Conservation (phyloP, 1,140 invertebrate genomes). For the Cydia pomonella region DNA sequence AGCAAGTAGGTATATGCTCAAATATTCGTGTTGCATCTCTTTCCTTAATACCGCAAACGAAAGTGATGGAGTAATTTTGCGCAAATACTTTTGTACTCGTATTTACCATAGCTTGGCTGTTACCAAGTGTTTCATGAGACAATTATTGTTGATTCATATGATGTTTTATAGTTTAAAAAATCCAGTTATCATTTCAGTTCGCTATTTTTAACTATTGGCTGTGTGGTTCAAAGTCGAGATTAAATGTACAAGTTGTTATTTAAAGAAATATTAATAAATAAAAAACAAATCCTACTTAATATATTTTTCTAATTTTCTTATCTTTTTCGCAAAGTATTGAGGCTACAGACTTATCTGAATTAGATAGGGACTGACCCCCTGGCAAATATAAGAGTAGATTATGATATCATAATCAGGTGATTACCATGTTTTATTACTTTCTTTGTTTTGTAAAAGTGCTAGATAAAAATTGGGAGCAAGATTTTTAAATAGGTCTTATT, state of each 20-base stretch:
- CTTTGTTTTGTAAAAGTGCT: neutral
- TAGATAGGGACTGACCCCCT: conserved; percentile 26
- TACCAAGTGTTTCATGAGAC: no score
- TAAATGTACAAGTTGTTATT: neutral
- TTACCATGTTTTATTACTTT: neutral
- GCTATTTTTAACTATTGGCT: no score
- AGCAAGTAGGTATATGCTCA: neutral
- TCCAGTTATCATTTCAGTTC: no score
- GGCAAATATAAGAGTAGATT: conserved; percentile 1
- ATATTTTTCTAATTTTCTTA: neutral
- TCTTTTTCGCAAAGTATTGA: neutral
- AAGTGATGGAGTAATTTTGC: no score
- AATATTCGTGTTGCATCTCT: no score
- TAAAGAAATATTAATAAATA: neutral
- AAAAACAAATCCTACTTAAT: neutral
- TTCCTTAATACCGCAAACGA: no score
- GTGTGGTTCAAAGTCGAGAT: neutral
- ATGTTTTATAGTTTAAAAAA: no score
- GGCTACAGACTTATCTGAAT: conserved; percentile 9
- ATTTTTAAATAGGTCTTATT: no score
- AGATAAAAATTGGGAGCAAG: neutral
- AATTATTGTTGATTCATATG: no score
- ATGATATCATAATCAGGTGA: conserved; percentile 23
- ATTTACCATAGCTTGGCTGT: no score
- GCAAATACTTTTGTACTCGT: no score